Percentiles rank a stretch among this genome's conserved stretches.
Evolutionary conservation across 2,797 vertebrate species (phyloP).

Genomic region (Sorex maritimensis): DNA sequence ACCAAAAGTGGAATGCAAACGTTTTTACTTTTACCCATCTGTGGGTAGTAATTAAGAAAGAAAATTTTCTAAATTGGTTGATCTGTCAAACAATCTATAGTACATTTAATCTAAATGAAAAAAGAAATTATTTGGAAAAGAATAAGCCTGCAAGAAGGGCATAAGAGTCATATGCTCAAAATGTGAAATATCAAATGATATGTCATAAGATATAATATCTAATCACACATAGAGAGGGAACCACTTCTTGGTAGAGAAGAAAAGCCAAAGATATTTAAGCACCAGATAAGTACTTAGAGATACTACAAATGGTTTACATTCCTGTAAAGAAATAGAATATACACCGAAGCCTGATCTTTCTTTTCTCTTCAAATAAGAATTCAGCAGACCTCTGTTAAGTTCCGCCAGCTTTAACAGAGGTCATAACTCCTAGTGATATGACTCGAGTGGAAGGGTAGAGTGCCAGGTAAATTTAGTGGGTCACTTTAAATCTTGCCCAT

Average conservation of each 20-base stretch:
- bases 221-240: conserved; percentile 70
- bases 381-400: neutral
- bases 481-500: too few relatives aligned
- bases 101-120: conserved; percentile 66
- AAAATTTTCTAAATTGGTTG: conserved; percentile 47
- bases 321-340: conserved; percentile 27
- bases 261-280: conserved; percentile 48
- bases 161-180: conserved; percentile 71
- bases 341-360: conserved; percentile 30
- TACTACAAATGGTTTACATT: conserved; percentile 52
- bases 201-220: conserved; percentile 70
- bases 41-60: conserved; percentile 63
- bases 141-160: conserved; percentile 64
- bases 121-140: conserved; percentile 72
- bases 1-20: conserved; percentile 49
- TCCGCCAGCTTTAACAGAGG: conserved; percentile 15
- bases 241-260: conserved; percentile 51
- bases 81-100: conserved; percentile 54
- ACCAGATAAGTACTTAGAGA: conserved; percentile 25
- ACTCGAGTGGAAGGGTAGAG: too few relatives aligned
- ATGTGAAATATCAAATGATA: conserved; percentile 72
- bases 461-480: too few relatives aligned
- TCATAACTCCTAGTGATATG: conserved; percentile 46
- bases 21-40: conserved; percentile 50
- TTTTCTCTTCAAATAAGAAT: conserved; percentile 68